Base-by-base conservation (phyloP, 2,113 vertebrate species). In the Camelus dromedarius region DNA sequence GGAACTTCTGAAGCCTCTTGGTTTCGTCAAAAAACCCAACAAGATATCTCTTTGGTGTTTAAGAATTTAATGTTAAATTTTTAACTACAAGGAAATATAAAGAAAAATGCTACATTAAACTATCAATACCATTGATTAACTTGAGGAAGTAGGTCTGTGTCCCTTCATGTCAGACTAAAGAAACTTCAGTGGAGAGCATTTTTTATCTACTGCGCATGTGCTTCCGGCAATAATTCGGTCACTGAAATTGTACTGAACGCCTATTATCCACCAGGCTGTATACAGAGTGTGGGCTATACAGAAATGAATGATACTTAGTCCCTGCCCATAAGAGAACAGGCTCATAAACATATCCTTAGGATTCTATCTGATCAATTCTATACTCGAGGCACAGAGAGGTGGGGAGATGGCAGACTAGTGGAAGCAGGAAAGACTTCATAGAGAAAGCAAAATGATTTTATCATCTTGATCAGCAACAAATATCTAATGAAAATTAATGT, bases 41-140 rank as follows among this genome's bases (percentile, higher is more conserved):
- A 93, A 73, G 72, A 48, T 76, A 91, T 50, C 54, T 67, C 83
- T 86, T 69, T 80, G n/a, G 24, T 72, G 7, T 50, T 95, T 93
- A 93, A 82, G 26, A 89, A 83, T 20, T 48, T 58, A 66, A 35
- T 22, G 24, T 46, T 72, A 46, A 52, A 32, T 70, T 90, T 64
- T 92, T 93, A 91, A 94, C 54, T 50, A 38, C 76, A 92, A 87
- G 35, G 26, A 92, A 94, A 42, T 42, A 54, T 64, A 73, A 94
- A 69, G 60, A 62, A 92, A 91, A 90, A 85, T 32, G 50, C 66
- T 70, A 16, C 79, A 87, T 83, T 64, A 86, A 92, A 79, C 75
- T 54, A 77, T 82, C 64, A n/a, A 82, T 88, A 48, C 7, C 58
- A 84, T 13, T 90, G 87, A 83, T 93, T 84, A 72, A 88, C 66